These are phyloP conservation scores for Melanocharis versteri DNA, from an alignment of 2,113 vertebrate genomes.

Conservation along the genomic window DNA sequence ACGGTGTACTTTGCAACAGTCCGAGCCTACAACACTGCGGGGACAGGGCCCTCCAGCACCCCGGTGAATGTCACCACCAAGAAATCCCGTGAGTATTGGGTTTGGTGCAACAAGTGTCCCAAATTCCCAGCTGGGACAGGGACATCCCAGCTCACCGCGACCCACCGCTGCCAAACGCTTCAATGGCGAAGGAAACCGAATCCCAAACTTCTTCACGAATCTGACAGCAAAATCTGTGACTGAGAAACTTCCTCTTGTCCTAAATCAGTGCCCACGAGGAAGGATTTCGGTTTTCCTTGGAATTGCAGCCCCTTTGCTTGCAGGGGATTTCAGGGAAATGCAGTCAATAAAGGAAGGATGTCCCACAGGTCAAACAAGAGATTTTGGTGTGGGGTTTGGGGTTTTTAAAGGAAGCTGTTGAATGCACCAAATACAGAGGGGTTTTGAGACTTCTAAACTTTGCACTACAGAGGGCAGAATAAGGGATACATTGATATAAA, in stretches of 20 bases:
- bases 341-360: background rate
- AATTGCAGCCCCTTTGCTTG: background rate
- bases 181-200: background rate
- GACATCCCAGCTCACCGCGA: background rate
- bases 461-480: background rate
- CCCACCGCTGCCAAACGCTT: background rate
- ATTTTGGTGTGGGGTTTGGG: background rate
- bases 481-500: background rate
- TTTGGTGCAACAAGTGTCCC: background rate
- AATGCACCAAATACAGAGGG: background rate
- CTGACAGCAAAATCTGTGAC: background rate
- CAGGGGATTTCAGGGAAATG: background rate
- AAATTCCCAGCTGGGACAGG: background rate
- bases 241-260: background rate
- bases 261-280: background rate
- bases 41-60: slow-evolving; percentile 82
- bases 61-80: slow-evolving; percentile 86
- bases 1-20: slow-evolving; percentile 84
- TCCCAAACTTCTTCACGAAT: background rate
- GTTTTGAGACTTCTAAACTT: background rate
- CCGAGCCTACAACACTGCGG: slow-evolving; percentile 87
- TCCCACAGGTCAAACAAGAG: background rate
- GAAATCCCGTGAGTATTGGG: slow-evolving; percentile 83
- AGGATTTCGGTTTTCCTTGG: background rate
- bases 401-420: background rate